Base-by-base conservation (phyloP, 2,888 invertebrate species). In the Agrochola circellaris region DNA sequence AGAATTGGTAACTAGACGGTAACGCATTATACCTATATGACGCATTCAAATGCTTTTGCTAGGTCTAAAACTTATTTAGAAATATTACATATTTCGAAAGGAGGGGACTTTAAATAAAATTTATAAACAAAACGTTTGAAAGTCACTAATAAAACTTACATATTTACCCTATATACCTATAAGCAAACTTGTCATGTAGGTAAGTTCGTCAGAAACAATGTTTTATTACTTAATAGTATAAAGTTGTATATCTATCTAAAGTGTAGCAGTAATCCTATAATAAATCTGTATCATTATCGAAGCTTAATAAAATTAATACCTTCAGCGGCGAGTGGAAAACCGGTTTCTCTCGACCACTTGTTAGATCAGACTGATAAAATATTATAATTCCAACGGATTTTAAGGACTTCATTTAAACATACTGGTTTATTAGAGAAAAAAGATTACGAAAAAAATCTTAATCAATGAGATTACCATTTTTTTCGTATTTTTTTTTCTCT, bases 361-460 rank as follows among this genome's bases (percentile, higher is more conserved):
- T 84, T 69, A 74, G 75, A 83, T 76, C 48, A 30, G 13, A 76
- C 13, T 66, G 86, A 82, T 82, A 74, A 75, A 73, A 75, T 86
- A 68, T 82, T 73, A 77, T 69, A 71, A 82, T 69, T 48, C 42
- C 58, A 58, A 71, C 61, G 56, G 45, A 71, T 75, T 64, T 75
- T 67, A 64, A 82, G 68, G 65, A 73, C 64, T 84, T 85, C 5
- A 85, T 77, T 77, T 38, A 54, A 69, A 67, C 42, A 26, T 51
- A 70, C 64, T 34, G 64, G 54, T 51, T 81, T 51, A n/a, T n/a
- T n/a, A n/a, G n/a, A n/a, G n/a, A n/a, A n/a, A n/a, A n/a, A n/a
- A n/a, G n/a, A n/a, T n/a, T n/a, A n/a, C n/a, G n/a, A n/a, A n/a
- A n/a, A n/a, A n/a, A n/a, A n/a, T n/a, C n/a, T n/a, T n/a, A n/a